A percentile compares a stretch with the other conserved stretches of the same genome.
Evolutionary conservation across 2,888 invertebrate species (phyloP).

Genomic region (Encarsia formosa): DNA sequence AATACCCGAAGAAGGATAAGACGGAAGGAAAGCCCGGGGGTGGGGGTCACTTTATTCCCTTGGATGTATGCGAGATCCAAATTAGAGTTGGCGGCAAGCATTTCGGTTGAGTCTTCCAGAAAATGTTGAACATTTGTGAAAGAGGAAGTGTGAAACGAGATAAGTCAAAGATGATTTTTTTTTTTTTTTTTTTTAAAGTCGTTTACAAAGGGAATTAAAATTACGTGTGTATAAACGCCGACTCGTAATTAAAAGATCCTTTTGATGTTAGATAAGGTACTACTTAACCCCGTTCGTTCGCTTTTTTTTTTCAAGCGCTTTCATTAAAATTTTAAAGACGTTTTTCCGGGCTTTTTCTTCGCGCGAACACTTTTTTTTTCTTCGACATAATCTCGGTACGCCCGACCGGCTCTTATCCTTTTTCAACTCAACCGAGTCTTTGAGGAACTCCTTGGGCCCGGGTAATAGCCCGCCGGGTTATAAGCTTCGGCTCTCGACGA

Average conservation of each 20-base stretch:
- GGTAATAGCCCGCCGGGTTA: conserved; percentile 15
- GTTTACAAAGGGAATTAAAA: conserved; percentile 1
- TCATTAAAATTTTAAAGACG: conserved; percentile 26
- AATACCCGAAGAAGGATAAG: too few species aligned
- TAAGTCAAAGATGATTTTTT: too few species aligned
- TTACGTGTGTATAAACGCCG: conserved; percentile 3
- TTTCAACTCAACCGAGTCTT: too few species aligned
- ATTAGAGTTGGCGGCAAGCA: too few species aligned
- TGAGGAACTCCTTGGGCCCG: conserved; percentile 5
- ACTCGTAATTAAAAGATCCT: conserved; percentile 20
- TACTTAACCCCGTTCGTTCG: conserved; percentile 25
- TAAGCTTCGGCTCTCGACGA: conserved; percentile 8
- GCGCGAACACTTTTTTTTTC: conserved; percentile 10
- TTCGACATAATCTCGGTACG: not conserved
- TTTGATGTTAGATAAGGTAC: conserved; percentile 21
- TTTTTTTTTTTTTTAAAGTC: not conserved
- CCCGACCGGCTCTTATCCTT: too few species aligned
- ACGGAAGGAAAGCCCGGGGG: too few species aligned
- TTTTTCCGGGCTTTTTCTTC: not conserved
- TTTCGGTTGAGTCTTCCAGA: too few species aligned
- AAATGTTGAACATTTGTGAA: too few species aligned
- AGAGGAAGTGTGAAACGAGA: too few species aligned
- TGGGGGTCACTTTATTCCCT: too few species aligned
- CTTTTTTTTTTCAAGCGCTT: conserved; percentile 20
- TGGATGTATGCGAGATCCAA: too few species aligned